These are phyloP conservation scores for Zygaena filipendulae DNA, from an alignment of 2,888 invertebrate genomes.

Conservation along the genomic window DNA sequence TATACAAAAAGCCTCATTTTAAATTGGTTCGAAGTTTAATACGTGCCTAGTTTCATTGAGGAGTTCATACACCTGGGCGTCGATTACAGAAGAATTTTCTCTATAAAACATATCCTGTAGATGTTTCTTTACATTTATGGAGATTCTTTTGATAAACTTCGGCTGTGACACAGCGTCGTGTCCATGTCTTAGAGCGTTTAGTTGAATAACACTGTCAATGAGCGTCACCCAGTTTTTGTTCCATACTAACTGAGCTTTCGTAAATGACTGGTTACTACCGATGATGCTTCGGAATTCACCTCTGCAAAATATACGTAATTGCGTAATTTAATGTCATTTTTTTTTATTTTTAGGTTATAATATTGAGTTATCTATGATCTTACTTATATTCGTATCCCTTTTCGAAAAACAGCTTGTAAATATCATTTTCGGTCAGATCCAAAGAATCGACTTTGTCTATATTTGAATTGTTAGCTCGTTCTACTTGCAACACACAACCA, in stretches of 20 bases:
- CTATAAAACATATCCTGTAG: background rate
- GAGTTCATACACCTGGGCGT: slow-evolving; percentile 19
- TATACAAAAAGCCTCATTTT: no score
- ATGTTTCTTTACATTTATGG: slow-evolving; percentile 26
- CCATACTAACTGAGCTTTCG: slow-evolving; percentile 64
- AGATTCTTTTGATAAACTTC: slow-evolving; percentile 34
- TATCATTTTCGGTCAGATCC: slow-evolving; percentile 21
- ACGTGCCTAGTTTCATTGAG: slow-evolving; percentile 26
- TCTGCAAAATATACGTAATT: slow-evolving; percentile 20
- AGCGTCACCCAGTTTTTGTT: slow-evolving; percentile 82
- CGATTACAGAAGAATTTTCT: slow-evolving; percentile 14
- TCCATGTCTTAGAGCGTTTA: slow-evolving; percentile 71
- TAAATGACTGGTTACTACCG: slow-evolving; percentile 23
- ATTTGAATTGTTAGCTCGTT: background rate
- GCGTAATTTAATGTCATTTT: no score
- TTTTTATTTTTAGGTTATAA: no score
- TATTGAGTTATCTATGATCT: no score
- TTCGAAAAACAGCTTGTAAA: slow-evolving; percentile 27
- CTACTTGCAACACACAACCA: no score
- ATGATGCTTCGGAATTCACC: slow-evolving; percentile 30
- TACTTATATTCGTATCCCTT: slow-evolving; percentile 29
- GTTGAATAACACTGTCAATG: slow-evolving; percentile 84
- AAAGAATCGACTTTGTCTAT: slow-evolving; percentile 5
- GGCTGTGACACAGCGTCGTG: slow-evolving; percentile 72
- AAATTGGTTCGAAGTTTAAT: no score